Percentiles rank a stretch among this genome's conserved stretches.
phyloP scores from a whole-genome alignment of 2,797 vertebrate species.

The Paramormyrops hopkinsi region DNA sequence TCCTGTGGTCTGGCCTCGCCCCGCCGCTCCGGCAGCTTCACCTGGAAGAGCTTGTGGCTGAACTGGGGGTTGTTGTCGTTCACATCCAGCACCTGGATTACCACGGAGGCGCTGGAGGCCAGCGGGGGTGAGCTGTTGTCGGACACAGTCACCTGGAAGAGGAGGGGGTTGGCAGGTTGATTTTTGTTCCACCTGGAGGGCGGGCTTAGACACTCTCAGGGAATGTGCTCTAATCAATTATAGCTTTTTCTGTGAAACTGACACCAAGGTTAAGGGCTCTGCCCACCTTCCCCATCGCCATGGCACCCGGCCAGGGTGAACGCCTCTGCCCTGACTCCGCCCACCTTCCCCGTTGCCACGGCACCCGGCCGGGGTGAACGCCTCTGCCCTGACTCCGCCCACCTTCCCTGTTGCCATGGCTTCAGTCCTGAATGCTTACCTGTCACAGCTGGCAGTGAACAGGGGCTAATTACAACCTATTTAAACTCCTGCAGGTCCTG shows the following conservation, averaged over 20 bases:
- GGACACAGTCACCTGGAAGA: constrained; percentile 75
- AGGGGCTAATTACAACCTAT: neutral
- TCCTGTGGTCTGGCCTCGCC: constrained; percentile 38
- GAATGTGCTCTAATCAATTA: neutral
- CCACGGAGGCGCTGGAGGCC: constrained; percentile 77
- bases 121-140: constrained; percentile 77
- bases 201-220: neutral
- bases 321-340: neutral
- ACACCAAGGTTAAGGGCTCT: neutral
- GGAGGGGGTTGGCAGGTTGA: constrained; percentile 15
- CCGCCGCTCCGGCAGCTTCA: constrained; percentile 67
- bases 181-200: neutral
- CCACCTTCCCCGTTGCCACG: neutral
- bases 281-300: neutral
- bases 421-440: neutral
- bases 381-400: neutral
- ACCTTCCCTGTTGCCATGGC: neutral
- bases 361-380: neutral
- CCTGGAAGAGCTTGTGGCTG: constrained; percentile 82
- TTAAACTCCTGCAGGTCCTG: neutral
- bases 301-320: neutral
- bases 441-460: neutral
- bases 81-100: constrained; percentile 75
- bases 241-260: neutral
- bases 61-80: constrained; percentile 86